Percentiles rank a stretch among this genome's conserved stretches.
These are phyloP conservation scores for Diarsia dahlii DNA, from an alignment of 2,888 invertebrate species.

Conservation along the genomic window DNA sequence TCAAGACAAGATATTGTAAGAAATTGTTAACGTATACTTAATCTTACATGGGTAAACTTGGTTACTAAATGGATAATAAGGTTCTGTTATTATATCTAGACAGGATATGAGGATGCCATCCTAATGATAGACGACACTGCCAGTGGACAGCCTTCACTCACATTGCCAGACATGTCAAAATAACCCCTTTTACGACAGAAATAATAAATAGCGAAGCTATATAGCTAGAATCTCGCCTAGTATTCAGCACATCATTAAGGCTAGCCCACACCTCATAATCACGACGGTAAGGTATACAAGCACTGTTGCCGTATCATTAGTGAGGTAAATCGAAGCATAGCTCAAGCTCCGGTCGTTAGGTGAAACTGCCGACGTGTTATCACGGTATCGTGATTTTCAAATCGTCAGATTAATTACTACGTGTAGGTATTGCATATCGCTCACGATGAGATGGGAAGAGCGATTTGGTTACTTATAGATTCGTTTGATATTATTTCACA, in stretches of 20 bases:
- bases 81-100: not conserved
- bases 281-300: conserved; percentile 11
- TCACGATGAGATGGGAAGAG: not conserved
- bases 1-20: conserved; percentile 11
- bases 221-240: conserved; percentile 19
- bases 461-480: not conserved
- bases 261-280: conserved; percentile 28
- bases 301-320: conserved; percentile 38
- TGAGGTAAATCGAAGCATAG: conserved; percentile 8
- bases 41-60: not conserved
- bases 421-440: conserved; percentile 6
- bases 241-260: conserved; percentile 38
- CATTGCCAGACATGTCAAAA: conserved; percentile 12
- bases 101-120: not conserved
- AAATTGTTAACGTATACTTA: not conserved
- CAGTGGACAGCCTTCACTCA: not conserved
- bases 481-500: not conserved
- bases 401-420: conserved; percentile 39
- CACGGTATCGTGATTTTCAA: conserved; percentile 25
- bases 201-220: conserved; percentile 7
- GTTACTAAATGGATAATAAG: not conserved
- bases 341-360: conserved; percentile 19
- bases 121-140: conserved; percentile 11
- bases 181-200: not conserved
- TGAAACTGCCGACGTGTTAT: conserved; percentile 17